Conservation (phyloP, 2,888 invertebrate species). For the Mythimna impura region DNA sequence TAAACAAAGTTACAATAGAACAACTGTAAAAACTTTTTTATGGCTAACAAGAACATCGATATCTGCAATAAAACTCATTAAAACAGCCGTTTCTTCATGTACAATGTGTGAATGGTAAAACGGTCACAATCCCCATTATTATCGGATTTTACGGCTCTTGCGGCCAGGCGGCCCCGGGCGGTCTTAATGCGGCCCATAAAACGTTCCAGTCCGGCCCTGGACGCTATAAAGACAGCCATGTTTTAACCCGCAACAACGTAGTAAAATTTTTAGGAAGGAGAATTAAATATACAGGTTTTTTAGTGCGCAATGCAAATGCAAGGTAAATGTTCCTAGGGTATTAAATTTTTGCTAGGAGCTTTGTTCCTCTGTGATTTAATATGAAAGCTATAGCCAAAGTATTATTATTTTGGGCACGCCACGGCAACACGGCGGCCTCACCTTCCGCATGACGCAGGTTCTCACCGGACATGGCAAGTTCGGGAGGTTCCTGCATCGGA, state of each 20-base stretch:
- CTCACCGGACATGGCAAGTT: no score
- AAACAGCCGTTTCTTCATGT: constrained; percentile 34
- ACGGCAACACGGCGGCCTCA: no score
- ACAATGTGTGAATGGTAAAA: constrained; percentile 52
- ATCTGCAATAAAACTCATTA: constrained; percentile 30
- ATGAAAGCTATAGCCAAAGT: background rate
- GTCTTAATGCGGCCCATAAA: constrained; percentile 64
- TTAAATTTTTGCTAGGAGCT: background rate
- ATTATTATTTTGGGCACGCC: no score
- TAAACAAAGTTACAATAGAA: background rate
- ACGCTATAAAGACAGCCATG: constrained; percentile 50
- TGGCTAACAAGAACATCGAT: constrained; percentile 19
- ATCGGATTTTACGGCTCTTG: constrained; percentile 67
- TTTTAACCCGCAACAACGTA: constrained; percentile 38
- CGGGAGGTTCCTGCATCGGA: no score
- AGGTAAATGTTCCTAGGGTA: constrained; percentile 3
- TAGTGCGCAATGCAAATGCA: constrained; percentile 22
- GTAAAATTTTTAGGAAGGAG: constrained; percentile 45
- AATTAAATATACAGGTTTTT: constrained; percentile 23
- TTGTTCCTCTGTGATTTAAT: constrained; percentile 14
- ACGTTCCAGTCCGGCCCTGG: constrained; percentile 30
- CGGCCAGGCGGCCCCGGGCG: constrained; percentile 46
- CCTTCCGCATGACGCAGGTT: no score
- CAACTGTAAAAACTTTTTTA: constrained; percentile 4
- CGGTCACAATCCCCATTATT: constrained; percentile 57